A percentile compares a stretch with the other conserved stretches of the same genome.
Conservation (phyloP, 2,113 vertebrate species). For the Pteronura brasiliensis region DNA sequence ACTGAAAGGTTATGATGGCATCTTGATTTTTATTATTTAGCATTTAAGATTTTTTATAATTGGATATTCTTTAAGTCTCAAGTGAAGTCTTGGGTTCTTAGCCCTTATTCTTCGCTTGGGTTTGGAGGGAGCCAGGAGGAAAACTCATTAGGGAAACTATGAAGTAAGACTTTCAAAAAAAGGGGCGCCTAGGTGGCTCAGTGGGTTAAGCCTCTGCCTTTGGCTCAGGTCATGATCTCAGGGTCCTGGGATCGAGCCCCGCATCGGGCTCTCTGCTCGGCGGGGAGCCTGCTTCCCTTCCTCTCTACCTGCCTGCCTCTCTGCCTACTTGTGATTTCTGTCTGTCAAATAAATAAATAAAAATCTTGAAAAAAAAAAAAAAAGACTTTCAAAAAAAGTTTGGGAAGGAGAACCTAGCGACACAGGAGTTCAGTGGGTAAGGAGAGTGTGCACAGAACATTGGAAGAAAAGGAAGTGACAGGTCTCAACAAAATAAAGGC, state of each 20-base stretch:
- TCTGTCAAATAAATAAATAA: too few species aligned
- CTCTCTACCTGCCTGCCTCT: too few species aligned
- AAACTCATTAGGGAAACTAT: not conserved
- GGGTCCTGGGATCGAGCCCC: too few species aligned
- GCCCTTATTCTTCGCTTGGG: not conserved
- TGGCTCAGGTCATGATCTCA: too few species aligned
- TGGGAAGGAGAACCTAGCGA: not conserved
- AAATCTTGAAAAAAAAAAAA: not conserved
- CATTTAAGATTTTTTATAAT: not conserved
- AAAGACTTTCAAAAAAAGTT: not conserved
- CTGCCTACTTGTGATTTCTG: too few species aligned
- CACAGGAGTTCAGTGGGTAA: not conserved
- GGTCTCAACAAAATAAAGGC: not conserved
- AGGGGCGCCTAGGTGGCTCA: too few species aligned
- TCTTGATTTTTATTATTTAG: not conserved
- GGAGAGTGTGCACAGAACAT: not conserved
- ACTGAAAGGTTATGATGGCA: not conserved
- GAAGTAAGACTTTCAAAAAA: not conserved
- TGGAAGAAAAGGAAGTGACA: not conserved
- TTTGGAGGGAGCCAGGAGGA: not conserved
- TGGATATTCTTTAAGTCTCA: not conserved
- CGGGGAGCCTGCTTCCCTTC: too few species aligned
- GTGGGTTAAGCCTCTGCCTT: too few species aligned
- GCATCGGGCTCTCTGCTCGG: too few species aligned
- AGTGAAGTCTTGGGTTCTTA: not conserved